A percentile compares a stretch with the other conserved stretches of the same genome.
These are phyloP conservation scores for Rhopalosiphum maidis DNA, from an alignment of 1,140 invertebrate species.

Conservation along the genomic window DNA sequence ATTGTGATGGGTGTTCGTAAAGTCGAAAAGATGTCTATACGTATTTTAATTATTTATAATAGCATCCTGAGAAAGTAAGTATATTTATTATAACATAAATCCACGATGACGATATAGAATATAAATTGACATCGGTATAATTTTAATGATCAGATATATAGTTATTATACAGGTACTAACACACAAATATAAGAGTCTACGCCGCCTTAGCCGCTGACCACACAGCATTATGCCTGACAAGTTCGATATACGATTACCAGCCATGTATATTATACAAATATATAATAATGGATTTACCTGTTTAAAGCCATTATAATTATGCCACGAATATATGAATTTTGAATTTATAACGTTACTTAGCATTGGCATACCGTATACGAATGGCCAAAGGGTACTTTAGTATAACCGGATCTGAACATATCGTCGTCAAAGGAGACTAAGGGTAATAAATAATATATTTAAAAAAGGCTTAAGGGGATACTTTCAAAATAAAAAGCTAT, in stretches of 20 bases:
- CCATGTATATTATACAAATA: not conserved
- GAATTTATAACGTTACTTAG: not conserved
- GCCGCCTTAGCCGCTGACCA: no score
- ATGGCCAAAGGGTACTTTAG: not conserved
- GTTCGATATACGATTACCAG: not conserved
- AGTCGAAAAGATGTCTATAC: no score
- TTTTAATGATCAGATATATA: no score
- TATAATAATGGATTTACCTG: not conserved
- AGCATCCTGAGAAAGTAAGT: no score
- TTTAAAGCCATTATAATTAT: not conserved
- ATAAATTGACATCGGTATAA: no score
- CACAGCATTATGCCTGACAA: not conserved
- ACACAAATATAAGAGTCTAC: not conserved
- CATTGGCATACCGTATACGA: not conserved
- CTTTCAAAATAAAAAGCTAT: not conserved
- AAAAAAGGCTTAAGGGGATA: slow-evolving; percentile 2
- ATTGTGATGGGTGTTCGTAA: no score
- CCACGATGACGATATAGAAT: no score
- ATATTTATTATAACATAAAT: no score
- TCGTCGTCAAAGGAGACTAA: slow-evolving; percentile 1
- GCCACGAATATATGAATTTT: not conserved
- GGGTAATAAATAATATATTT: not conserved
- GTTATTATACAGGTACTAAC: no score
- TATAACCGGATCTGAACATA: not conserved
- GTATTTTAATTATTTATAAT: no score